phyloP scores from a whole-genome alignment of 1,140 invertebrate genomes.

The Nephila pilipes region DNA sequence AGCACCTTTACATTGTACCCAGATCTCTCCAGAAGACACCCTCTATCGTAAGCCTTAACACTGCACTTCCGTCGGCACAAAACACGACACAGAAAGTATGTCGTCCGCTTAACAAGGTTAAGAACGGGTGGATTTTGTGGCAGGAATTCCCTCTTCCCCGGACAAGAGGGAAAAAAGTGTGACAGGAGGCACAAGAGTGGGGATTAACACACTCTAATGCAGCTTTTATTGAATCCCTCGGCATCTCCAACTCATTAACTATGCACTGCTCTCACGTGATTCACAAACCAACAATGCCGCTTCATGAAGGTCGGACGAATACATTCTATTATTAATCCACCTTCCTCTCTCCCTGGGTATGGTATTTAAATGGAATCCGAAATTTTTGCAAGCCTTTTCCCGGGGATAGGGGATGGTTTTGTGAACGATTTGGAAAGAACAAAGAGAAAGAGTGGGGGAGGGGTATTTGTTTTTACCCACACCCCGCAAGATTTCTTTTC shows the following conservation, averaged over 20 bases:
- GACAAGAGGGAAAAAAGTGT: not conserved
- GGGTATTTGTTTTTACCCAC: not conserved
- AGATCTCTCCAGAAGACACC: not conserved
- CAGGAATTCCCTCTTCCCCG: conserved; percentile 2
- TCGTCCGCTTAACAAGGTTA: conserved; percentile 35
- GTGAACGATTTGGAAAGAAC: not conserved
- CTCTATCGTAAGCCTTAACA: not conserved
- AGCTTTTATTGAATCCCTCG: conserved; percentile 70
- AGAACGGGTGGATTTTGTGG: conserved; percentile 10
- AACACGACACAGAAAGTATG: conserved; percentile 2
- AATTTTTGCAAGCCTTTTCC: not conserved
- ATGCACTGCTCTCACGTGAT: conserved; percentile 60
- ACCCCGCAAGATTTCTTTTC: not conserved
- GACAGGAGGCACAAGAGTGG: not conserved
- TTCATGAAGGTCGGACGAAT: not conserved
- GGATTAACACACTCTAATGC: conserved; percentile 71
- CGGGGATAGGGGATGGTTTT: not conserved
- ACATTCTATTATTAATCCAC: conserved; percentile 72
- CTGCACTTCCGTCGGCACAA: not conserved
- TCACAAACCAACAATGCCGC: conserved; percentile 65
- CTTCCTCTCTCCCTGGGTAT: not conserved
- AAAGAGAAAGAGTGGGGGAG: not conserved
- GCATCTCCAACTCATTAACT: conserved; percentile 50
- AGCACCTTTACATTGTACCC: not conserved
- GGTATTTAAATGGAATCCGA: conserved; percentile 5